Base-by-base conservation (phyloP, 2,888 invertebrate species). In the Drosophila paranaensis region DNA sequence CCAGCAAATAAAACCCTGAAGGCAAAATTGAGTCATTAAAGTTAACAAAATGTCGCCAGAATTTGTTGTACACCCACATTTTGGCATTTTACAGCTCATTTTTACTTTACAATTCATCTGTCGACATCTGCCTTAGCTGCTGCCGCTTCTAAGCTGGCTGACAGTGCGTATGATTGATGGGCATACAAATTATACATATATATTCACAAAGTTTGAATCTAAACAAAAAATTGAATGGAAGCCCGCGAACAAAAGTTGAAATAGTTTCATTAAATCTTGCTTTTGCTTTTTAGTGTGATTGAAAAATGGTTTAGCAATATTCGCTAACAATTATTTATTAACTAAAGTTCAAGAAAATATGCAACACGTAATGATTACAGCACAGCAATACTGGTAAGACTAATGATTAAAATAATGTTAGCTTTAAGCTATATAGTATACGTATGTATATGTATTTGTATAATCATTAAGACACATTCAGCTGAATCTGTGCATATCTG, bases 381-480 rank as follows among this genome's bases (percentile, higher is more conserved):
- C 89, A 30, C 88, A 88, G 39, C 70, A 83, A 14, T 90, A 90
- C 74, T 90, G 91, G 90, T 90, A 90, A 90, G 90, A 54, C 45
- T 40, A 20, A 10, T 8, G 16, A 13, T 35, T 20, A 16, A 55
- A 14, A 33, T 13, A 5, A 20, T 3, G 2, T 14, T 20, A 20
- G 11, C 14, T 39, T 40, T 40, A 54, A 33, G 42, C 1, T n/a
- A 13, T 40, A 8, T 40, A 30, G 14, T 53, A 14, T 37, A 20
- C 5, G 20, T 20, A 51, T 5, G 4, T 9, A 37, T 30, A 20
- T 20, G 2, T 20, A 20, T 20, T 20, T 20, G 20, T 20, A 20
- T 20, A 20, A 20, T 8, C 30, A 30, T 30, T 25, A 9, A 20
- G 37, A 3, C 5, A 39, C 6, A 16, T 13, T 13, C 33, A 46